Percentiles rank a stretch among this genome's conserved stretches.
Conservation (phyloP, 2,113 vertebrate genomes). For the Chloropsis cyanopogon region DNA sequence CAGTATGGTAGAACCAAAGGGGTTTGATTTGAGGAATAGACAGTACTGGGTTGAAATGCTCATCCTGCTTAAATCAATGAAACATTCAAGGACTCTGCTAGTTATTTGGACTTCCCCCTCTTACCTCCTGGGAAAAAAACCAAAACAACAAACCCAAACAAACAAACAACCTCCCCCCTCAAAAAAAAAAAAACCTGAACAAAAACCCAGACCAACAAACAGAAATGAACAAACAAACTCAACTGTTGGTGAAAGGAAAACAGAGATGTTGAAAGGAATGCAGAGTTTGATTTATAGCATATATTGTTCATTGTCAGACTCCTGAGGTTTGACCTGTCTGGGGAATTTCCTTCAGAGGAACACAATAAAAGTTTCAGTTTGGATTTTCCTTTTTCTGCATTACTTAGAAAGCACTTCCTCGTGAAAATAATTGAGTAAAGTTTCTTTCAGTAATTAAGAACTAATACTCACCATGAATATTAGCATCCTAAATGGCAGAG, state of each 20-base stretch:
- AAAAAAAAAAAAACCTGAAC: neutral
- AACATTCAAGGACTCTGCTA: neutral
- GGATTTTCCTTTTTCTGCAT: neutral
- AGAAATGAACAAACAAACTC: neutral
- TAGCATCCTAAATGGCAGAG: neutral
- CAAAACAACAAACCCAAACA: neutral
- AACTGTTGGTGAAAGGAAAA: neutral
- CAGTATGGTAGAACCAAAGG: neutral
- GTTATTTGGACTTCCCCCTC: neutral
- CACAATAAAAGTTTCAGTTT: neutral
- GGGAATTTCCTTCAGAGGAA: neutral
- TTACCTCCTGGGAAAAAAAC: rapidly evolving
- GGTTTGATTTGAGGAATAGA: neutral
- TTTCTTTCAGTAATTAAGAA: neutral
- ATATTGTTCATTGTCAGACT: neutral
- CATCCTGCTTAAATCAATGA: neutral
- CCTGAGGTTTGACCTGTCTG: neutral
- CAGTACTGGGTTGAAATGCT: neutral
- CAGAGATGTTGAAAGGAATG: neutral
- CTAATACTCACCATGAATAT: neutral
- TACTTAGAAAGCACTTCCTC: neutral
- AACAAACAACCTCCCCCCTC: neutral
- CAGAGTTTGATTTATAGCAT: neutral
- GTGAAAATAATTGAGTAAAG: neutral
- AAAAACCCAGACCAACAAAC: neutral